These are phyloP conservation scores for Danionella dracula DNA, from an alignment of 2,797 vertebrate species.

Conservation along the genomic window DNA sequence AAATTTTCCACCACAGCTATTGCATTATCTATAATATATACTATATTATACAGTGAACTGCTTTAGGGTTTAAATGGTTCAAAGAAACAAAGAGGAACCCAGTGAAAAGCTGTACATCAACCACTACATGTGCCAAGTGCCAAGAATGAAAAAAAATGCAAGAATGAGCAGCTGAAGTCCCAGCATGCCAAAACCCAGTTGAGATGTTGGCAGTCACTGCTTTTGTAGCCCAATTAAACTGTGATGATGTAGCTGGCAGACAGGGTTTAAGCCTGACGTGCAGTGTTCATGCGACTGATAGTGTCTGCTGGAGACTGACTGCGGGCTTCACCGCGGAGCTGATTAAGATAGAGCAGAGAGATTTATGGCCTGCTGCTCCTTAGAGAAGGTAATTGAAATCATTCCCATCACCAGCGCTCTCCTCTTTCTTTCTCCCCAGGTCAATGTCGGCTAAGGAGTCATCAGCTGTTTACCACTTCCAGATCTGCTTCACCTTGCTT, in stretches of 20 bases:
- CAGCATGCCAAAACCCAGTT: not conserved
- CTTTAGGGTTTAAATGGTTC: not conserved
- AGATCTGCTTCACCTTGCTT: constrained; percentile 33
- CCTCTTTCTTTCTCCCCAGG: constrained; percentile 23
- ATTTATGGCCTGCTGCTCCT: constrained; percentile 25
- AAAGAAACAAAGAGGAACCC: not conserved
- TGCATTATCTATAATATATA: not conserved
- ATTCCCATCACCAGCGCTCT: constrained; percentile 21
- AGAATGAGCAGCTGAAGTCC: not conserved
- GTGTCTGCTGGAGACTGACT: constrained; percentile 22
- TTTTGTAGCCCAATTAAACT: constrained; percentile 26
- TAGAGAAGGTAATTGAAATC: constrained; percentile 34
- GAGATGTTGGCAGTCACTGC: not conserved
- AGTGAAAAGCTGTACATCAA: not conserved
- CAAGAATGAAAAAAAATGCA: not conserved
- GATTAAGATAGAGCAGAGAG: constrained; percentile 32
- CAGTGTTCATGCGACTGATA: constrained; percentile 15
- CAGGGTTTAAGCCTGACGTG: constrained; percentile 20
- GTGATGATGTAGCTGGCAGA: constrained; percentile 15
- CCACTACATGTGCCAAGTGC: not conserved
- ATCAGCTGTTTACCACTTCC: constrained; percentile 14
- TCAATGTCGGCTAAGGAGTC: constrained; percentile 5
- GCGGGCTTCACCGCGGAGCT: not conserved
- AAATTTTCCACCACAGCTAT: not conserved
- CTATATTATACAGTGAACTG: not conserved